phyloP scores from a whole-genome alignment of 2,888 invertebrate genomes.

The Eupithecia dodoneata region DNA sequence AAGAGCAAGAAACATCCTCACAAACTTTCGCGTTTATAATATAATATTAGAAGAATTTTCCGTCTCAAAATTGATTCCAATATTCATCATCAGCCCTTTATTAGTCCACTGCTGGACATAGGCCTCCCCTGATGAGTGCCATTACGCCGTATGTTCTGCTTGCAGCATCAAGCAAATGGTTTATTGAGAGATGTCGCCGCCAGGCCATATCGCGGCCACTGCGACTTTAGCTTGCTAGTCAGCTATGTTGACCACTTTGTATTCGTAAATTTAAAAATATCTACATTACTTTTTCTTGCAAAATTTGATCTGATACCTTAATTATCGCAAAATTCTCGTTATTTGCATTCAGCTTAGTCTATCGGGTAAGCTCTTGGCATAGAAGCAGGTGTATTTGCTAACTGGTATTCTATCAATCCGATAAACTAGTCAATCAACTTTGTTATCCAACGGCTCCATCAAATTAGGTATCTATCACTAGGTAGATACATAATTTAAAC shows the following conservation, averaged over 20 bases:
- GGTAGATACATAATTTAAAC: not conserved
- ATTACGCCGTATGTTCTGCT: not conserved
- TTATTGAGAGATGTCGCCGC: not conserved
- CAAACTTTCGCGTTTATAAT: too few species aligned
- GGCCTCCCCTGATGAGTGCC: not conserved
- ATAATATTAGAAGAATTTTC: not conserved
- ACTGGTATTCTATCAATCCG: conserved; percentile 16
- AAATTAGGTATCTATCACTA: not conserved
- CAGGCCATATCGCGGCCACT: not conserved
- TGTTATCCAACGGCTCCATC: conserved; percentile 10
- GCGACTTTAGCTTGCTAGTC: not conserved
- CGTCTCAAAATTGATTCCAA: not conserved
- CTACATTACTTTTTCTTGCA: not conserved
- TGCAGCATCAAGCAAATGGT: not conserved
- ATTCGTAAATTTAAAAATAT: not conserved
- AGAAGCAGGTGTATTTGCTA: conserved; percentile 5
- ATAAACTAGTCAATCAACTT: conserved; percentile 19
- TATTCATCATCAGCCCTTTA: not conserved
- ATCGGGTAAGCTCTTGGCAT: not conserved
- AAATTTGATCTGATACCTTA: not conserved
- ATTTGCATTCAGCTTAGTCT: not conserved
- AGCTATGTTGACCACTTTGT: not conserved
- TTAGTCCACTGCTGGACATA: not conserved
- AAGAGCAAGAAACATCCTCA: too few species aligned
- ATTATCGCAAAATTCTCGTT: not conserved